These are phyloP conservation scores for Calameuta idolon DNA, from an alignment of 2,888 invertebrate genomes.

Conservation along the genomic window DNA sequence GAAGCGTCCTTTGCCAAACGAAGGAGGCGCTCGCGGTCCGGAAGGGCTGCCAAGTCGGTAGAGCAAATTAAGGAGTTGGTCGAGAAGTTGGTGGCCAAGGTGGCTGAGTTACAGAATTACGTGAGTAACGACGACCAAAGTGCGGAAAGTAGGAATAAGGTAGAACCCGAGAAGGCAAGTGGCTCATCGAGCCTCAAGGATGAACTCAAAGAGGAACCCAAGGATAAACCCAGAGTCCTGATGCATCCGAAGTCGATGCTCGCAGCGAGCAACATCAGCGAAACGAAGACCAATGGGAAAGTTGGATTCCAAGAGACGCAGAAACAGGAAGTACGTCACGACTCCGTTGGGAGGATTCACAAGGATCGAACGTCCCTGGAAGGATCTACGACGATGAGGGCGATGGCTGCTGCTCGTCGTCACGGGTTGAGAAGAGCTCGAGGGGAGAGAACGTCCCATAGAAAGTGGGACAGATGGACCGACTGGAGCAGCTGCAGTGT, in stretches of 20 bases:
- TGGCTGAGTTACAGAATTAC: conserved; percentile 35
- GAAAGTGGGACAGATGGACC: conserved; percentile 70
- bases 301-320: no score
- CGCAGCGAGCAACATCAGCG: not conserved
- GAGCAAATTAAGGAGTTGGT: conserved; percentile 46
- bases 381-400: not conserved
- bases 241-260: not conserved
- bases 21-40: not conserved
- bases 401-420: not conserved
- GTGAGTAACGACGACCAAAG: not conserved
- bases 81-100: conserved; percentile 44
- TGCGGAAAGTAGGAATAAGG: conserved; percentile 4
- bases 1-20: not conserved
- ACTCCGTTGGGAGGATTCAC: not conserved
- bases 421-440: conserved; percentile 2
- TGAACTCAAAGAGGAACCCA: not conserved
- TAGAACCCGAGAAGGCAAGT: not conserved
- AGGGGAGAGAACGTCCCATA: conserved; percentile 27
- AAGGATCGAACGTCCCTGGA: not conserved
- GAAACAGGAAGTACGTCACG: not conserved
- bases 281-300: no score
- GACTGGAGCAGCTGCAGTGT: conserved; percentile 75
- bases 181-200: not conserved
- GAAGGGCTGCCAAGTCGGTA: conserved; percentile 34
- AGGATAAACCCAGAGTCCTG: not conserved